phyloP scores from a whole-genome alignment of 2,113 vertebrate genomes.

The Heterocephalus glaber region DNA sequence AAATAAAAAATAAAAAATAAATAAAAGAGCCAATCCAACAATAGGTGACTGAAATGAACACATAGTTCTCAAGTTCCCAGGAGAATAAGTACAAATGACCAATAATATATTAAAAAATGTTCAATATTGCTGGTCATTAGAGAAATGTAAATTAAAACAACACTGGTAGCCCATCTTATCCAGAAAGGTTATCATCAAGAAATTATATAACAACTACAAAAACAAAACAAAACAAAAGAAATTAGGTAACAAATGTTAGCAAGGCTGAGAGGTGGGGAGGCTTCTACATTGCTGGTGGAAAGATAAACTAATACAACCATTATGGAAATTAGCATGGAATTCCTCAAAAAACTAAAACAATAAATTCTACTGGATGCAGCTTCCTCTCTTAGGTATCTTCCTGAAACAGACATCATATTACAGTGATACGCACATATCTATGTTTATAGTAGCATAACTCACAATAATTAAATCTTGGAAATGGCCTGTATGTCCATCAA shows the following conservation, averaged over 20 bases:
- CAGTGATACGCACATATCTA: neutral
- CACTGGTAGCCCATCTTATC: neutral
- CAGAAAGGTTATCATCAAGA: neutral
- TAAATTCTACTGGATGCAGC: neutral
- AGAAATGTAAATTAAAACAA: neutral
- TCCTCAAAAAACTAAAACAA: neutral
- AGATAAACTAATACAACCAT: neutral
- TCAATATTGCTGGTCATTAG: neutral
- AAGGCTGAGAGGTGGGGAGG: neutral
- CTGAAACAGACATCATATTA: neutral
- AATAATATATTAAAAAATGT: neutral
- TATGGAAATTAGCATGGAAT: neutral
- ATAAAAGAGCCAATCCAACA: neutral
- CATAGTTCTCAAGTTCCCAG: no score
- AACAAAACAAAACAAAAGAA: neutral
- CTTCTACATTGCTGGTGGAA: neutral
- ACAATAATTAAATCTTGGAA: neutral
- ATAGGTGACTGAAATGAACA: neutral
- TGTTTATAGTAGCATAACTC: neutral
- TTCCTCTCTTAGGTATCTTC: neutral
- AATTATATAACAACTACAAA: neutral
- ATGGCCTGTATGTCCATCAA: neutral
- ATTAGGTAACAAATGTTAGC: neutral
- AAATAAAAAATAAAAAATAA: neutral
- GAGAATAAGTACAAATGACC: neutral